Conservation (phyloP, 2,113 vertebrate genomes). For the Phaethornis superciliosus region DNA sequence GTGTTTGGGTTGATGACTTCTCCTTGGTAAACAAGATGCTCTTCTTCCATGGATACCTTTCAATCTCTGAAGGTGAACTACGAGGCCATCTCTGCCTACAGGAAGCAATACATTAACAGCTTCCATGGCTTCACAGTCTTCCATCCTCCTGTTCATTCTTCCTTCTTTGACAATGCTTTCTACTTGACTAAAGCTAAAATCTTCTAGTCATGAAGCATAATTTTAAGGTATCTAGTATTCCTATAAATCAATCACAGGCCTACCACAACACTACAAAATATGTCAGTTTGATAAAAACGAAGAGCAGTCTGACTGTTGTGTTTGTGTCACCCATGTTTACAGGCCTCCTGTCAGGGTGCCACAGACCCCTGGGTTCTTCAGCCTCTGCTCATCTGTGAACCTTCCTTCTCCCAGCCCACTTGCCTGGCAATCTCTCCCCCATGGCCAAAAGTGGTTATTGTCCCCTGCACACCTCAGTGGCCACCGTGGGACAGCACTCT, state of each 20-base stretch:
- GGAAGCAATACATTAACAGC: neutral
- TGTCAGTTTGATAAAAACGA: neutral
- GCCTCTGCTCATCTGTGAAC: neutral
- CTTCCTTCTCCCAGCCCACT: neutral
- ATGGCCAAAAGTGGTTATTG: accelerated
- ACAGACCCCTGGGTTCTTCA: neutral
- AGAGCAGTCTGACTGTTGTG: neutral
- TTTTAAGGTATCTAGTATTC: neutral
- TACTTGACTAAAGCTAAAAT: neutral
- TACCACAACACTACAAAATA: neutral
- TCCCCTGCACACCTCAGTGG: neutral
- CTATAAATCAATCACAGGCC: neutral
- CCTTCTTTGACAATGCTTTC: neutral
- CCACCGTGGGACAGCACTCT: neutral
- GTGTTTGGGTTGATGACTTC: accelerated
- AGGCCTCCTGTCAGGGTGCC: neutral
- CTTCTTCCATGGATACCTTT: neutral
- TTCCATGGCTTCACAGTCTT: neutral
- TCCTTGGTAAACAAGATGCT: accelerated
- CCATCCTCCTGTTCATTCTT: neutral
- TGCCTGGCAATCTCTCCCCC: accelerated
- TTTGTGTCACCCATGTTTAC: accelerated
- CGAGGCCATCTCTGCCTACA: neutral
- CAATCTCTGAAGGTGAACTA: neutral
- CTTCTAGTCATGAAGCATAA: neutral